Evolutionary conservation across 2,888 invertebrate species (phyloP), one percentile per base, ranked within the genome.

Genomic region (Nezara viridula): DNA sequence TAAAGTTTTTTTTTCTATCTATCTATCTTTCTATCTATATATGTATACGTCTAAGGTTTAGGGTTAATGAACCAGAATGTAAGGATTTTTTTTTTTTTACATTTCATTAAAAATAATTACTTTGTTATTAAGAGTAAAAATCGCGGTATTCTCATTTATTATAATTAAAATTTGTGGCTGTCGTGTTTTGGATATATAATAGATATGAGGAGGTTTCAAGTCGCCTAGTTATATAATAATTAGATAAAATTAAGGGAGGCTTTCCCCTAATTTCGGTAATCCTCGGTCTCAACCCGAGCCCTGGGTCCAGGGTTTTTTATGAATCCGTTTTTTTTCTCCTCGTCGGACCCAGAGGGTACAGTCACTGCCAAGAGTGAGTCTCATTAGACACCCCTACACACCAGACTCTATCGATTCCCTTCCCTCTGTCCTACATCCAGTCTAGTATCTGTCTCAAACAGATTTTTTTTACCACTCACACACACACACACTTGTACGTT

Each of bases 151-250:
- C 44, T 81, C 44, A 44, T 81, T 44, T 81, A 12, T 5, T 81
- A 73, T 44, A 81, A 81, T 81, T 81, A 81, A 47, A 81, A 81
- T 10, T 47, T n/a, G 12, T 24, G 21, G 24, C 1, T n/a, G 6
- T n/a, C 10, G 4, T 4, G 27, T 60, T 19, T 19, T 60, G 27
- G 6, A 44, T 44, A 37, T 81, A 81, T 88, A 73, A 88, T 60
- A 85, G 85, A 49, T 44, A 85, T 27, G 85, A 37, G 14, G 47
- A 27, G 73, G 88, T n/a, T 73, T 73, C 66, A 40, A 49, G 50
- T 52, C 86, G 60, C 66, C 88, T 88, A 88, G 73, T 88, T 73
- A 88, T 88, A 88, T 88, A 88, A 85, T 88, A 88, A 88, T 88
- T 88, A 88, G 12, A 88, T 85, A 85, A 88, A 88, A 88, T 77